Base-by-base conservation (phyloP, 2,113 vertebrate genomes). In the Sciurus niger region DNA sequence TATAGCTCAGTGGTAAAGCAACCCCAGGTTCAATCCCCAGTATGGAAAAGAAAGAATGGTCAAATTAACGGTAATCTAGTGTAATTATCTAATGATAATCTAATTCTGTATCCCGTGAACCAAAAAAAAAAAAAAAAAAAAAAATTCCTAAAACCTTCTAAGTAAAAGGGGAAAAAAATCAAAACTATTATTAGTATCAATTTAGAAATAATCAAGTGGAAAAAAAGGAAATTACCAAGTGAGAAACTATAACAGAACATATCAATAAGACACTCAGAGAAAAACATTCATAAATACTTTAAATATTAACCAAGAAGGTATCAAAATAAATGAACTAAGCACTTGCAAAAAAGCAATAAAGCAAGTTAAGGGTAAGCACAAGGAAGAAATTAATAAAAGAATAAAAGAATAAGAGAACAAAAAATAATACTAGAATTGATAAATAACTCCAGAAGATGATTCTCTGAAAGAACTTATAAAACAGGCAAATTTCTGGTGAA, bases 291-390 rank as follows among this genome's bases (percentile, higher is more conserved):
- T 20, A 63, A 72, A 60, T 7, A 73, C 3, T 95, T 84, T 60
- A 94, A 94, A 93, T 70, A 84, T 60, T 72, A 96, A 94, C 46
- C 13, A 90, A 86, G 37, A 89, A 85, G 80, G 8, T 24, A 55
- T 72, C 67, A 94, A 82, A 93, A 88, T 79, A 55, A 87, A 93
- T 84, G 13, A 95, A 48, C n/a, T 68, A 40, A 92, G 2, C 28
- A 74, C 20, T 85, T 83, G 4, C 48, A 70, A 89, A 43, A 74
- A 79, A n/a, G 25, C 89, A 87, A 60, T 77, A 74, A 93, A 95
- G 28, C 80, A 94, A 84, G 22, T 55, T 53, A 78, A 84, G 37
- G 24, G 9, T 82, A 85, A 80, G 40, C 51, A 84, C 8, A 43
- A 90, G 32, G 3, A 51, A 95, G n/a, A 58, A 95, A 85, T 77